phyloP scores from a whole-genome alignment of 2,888 invertebrate species.

The Deilephila porcellus region DNA sequence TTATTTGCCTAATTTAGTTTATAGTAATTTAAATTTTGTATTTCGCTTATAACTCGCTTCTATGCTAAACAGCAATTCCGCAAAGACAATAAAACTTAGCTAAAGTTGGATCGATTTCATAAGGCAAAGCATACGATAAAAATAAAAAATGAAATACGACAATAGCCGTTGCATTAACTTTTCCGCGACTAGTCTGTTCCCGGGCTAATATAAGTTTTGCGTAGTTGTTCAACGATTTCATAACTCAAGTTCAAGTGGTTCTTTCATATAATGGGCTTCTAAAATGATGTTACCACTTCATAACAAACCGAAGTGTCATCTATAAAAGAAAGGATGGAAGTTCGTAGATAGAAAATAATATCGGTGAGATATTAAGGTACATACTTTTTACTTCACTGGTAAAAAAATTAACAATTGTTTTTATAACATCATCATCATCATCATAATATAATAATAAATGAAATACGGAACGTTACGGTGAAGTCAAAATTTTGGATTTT shows the following conservation, averaged over 20 bases:
- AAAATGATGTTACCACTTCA: slow-evolving; percentile 3
- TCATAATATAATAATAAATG: too few relatives aligned
- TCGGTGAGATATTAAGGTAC: too few relatives aligned
- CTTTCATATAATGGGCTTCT: slow-evolving; percentile 43
- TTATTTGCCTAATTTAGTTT: too few relatives aligned
- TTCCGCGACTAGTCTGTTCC: slow-evolving; percentile 10
- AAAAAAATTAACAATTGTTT: too few relatives aligned
- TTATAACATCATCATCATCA: too few relatives aligned
- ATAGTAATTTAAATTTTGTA: too few relatives aligned
- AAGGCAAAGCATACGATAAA: slow-evolving; percentile 6
- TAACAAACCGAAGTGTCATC: background rate
- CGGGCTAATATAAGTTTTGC: slow-evolving; percentile 37
- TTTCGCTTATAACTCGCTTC: too few relatives aligned
- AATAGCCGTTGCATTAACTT: slow-evolving; percentile 9
- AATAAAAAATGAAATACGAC: slow-evolving; percentile 12
- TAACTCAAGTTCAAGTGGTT: slow-evolving; percentile 47
- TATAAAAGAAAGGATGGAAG: too few relatives aligned
- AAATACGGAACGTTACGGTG: too few relatives aligned
- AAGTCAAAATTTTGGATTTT: too few relatives aligned
- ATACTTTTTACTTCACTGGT: too few relatives aligned
- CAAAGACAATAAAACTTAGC: background rate
- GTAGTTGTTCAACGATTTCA: slow-evolving; percentile 41
- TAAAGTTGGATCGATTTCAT: background rate
- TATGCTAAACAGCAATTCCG: background rate
- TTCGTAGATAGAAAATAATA: too few relatives aligned